Evolutionary conservation across 1,140 invertebrate species (phyloP).

Genomic region (Neotoxoptera formosana): DNA sequence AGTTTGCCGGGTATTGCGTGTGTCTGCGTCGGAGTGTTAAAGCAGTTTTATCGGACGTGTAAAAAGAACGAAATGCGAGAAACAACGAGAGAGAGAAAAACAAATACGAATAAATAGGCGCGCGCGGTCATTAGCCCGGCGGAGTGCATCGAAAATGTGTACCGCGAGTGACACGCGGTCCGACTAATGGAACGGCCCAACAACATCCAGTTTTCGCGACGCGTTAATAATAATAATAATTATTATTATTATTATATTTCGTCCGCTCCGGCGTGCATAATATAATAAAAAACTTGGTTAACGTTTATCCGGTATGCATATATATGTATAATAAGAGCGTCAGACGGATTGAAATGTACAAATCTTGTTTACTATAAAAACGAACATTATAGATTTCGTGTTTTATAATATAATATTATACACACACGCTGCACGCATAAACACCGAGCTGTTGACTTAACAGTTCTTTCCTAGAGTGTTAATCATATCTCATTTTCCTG

Average conservation of each 20-base stretch:
- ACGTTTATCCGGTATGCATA: neutral
- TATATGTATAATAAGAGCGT: neutral
- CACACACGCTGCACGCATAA: neutral
- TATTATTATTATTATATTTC: conserved; percentile 4
- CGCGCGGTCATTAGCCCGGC: conserved; percentile 1
- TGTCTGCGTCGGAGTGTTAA: no score
- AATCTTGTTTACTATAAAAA: conserved; percentile 23
- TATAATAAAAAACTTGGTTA: neutral
- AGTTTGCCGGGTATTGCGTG: neutral
- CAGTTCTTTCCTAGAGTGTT: neutral
- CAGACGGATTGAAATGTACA: neutral
- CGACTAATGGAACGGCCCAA: conserved; percentile 29
- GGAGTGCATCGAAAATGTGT: neutral
- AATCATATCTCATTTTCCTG: conserved; percentile 6
- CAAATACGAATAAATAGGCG: neutral
- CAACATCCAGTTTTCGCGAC: conserved; percentile 23
- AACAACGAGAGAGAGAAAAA: neutral
- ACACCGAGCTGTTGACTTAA: neutral
- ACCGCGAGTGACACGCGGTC: neutral
- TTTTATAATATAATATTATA: neutral
- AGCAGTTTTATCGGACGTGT: neutral
- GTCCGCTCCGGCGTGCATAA: neutral
- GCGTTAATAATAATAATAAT: neutral
- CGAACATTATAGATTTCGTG: neutral
- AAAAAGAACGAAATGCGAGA: neutral